Base-by-base conservation (phyloP, 2,888 invertebrate species). In the Altica lythri region DNA sequence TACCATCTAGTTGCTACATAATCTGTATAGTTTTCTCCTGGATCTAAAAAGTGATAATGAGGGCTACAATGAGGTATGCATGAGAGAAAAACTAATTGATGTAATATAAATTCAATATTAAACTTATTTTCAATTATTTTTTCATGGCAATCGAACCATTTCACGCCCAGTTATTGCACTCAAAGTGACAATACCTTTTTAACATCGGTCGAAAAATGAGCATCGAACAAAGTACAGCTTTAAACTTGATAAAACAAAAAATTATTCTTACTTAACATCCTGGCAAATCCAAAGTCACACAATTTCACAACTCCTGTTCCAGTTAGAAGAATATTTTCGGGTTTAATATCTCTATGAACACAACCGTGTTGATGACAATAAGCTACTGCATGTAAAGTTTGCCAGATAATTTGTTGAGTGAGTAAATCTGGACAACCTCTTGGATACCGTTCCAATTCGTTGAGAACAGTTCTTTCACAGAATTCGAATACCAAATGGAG, bases 1-100 rank as follows among this genome's bases (percentile, higher is more conserved):
- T 99, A 99, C 98, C 98, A 99, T 48, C 98, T 83, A 27, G 99
- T 99, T 35, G 98, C 98, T 62, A 99, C 99, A 77, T 99, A 99
- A 78, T 99, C 99, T 47, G 98, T 99, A 77, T 97, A 99, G 75
- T 95, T 93, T 81, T 98, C 98, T 1, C 93, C 95, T 1, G 96
- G 95, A 77, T 89, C 92, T 87, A 76, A 43, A 62, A 61, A 55
- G 18, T 14, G 18, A 38, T 10, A 38, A 17, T 14, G 12, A 38
- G n/a, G n/a, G n/a, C n/a, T n/a, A n/a, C n/a, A n/a, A n/a, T n/a
- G n/a, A n/a, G n/a, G n/a, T n/a, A n/a, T n/a, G n/a, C n/a, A n/a
- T n/a, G n/a, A n/a, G n/a, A n/a, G n/a, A n/a, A n/a, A n/a, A n/a
- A n/a, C n/a, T n/a, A n/a, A n/a, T n/a, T n/a, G n/a, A n/a, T n/a